These are phyloP conservation scores for Pungitius pungitius DNA, from an alignment of 2,113 vertebrate genomes.

Conservation along the genomic window DNA sequence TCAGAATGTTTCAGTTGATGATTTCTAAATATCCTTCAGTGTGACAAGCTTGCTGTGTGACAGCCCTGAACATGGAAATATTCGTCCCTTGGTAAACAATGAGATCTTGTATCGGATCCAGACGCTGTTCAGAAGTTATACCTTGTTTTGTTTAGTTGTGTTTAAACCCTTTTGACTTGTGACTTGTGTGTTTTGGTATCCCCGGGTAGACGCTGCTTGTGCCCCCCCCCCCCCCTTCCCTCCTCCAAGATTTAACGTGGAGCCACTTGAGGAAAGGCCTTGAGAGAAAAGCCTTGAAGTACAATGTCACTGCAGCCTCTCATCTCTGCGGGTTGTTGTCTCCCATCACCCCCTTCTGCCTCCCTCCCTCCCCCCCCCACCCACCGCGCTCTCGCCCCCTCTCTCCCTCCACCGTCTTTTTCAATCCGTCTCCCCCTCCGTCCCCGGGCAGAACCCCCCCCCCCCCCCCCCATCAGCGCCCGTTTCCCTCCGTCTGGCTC, in stretches of 20 bases:
- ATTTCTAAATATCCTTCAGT: not conserved
- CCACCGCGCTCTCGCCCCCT: constrained; percentile 7
- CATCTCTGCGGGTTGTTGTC: constrained; percentile 28
- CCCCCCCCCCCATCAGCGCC: constrained; percentile 60
- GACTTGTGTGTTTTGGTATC: not conserved
- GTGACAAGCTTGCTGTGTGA: too few relatives aligned
- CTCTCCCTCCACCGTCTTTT: constrained; percentile 14
- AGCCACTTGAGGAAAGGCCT: not conserved
- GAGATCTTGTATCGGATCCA: too few relatives aligned
- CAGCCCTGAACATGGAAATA: too few relatives aligned
- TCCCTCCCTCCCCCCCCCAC: not conserved
- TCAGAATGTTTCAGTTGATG: not conserved
- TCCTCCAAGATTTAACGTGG: not conserved
- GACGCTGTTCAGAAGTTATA: too few relatives aligned
- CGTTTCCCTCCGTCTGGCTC: constrained; percentile 70
- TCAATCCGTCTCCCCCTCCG: constrained; percentile 40
- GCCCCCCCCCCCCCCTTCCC: not conserved
- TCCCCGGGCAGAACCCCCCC: constrained; percentile 63
- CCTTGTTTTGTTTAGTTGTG: not conserved
- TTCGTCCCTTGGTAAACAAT: too few relatives aligned
- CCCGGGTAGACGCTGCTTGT: not conserved
- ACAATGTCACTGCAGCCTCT: not conserved
- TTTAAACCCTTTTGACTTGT: not conserved
- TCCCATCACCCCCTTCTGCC: not conserved
- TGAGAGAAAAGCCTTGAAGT: not conserved